Percentiles rank a stretch among this genome's conserved stretches.
Conservation (phyloP, 2,797 vertebrate species). For the Tenualosa ilisha region DNA sequence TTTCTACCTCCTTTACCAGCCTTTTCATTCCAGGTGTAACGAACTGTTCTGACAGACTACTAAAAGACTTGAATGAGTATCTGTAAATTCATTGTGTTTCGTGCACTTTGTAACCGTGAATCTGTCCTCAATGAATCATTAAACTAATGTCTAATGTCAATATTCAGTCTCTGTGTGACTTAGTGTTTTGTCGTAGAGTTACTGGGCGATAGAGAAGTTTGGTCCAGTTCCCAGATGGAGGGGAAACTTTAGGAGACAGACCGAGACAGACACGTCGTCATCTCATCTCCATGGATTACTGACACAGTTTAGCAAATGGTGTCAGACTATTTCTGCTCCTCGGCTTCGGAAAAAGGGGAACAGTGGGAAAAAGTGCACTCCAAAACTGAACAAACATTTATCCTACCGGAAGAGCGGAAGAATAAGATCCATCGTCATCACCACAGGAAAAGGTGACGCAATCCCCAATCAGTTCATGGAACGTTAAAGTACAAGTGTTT, state of each 20-base stretch:
- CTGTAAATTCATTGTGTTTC: not conserved
- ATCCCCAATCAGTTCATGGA: too few relatives aligned
- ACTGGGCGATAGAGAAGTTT: not conserved
- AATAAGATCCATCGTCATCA: too few relatives aligned
- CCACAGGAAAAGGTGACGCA: too few relatives aligned
- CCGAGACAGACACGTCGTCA: not conserved
- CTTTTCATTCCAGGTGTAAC: not conserved
- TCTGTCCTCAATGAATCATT: not conserved
- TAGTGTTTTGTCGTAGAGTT: not conserved
- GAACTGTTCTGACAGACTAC: not conserved
- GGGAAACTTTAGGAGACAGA: not conserved
- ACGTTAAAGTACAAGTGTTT: too few relatives aligned
- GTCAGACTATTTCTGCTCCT: slow-evolving; percentile 3
- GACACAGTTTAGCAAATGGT: slow-evolving; percentile 30
- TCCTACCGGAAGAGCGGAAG: not conserved
- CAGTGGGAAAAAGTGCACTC: not conserved
- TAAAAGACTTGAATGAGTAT: not conserved
- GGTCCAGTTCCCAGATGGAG: not conserved
- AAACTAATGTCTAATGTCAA: not conserved
- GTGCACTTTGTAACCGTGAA: not conserved
- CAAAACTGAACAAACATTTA: not conserved
- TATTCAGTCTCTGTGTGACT: not conserved
- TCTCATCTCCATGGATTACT: slow-evolving; percentile 26
- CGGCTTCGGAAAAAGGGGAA: not conserved
- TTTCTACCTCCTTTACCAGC: not conserved